Evolutionary conservation across 2,797 vertebrate species (phyloP).

Genomic region (Hoplostethus atlanticus): DNA sequence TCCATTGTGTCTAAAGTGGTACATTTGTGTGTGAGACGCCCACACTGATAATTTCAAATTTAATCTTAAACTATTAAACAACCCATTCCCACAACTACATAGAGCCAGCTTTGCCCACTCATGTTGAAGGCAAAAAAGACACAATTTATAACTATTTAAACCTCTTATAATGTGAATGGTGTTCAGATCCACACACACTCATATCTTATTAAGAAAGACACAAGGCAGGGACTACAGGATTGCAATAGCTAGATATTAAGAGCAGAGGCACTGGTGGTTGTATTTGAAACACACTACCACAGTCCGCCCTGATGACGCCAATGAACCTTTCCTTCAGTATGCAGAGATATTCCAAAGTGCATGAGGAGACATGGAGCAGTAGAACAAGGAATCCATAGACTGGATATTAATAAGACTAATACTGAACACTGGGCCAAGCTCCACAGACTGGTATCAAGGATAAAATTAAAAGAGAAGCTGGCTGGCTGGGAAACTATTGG

Average conservation of each 20-base stretch:
- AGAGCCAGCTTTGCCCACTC: slow-evolving; percentile 51
- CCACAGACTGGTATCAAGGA: not conserved
- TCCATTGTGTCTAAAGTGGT: slow-evolving; percentile 48
- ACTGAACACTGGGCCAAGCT: slow-evolving; percentile 8
- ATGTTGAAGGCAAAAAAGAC: slow-evolving; percentile 45
- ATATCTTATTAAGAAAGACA: slow-evolving; percentile 67
- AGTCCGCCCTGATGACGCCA: slow-evolving; percentile 57
- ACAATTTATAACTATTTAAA: slow-evolving; percentile 54
- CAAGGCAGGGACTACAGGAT: slow-evolving; percentile 54
- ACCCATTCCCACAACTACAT: slow-evolving; percentile 51
- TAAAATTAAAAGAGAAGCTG: slow-evolving; percentile 26
- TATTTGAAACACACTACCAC: slow-evolving; percentile 62
- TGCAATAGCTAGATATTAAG: slow-evolving; percentile 73
- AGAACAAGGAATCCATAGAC: slow-evolving; percentile 39
- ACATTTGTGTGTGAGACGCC: slow-evolving; percentile 29
- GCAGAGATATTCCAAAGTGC: slow-evolving; percentile 14
- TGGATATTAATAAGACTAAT: slow-evolving; percentile 31
- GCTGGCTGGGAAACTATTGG: slow-evolving; percentile 6
- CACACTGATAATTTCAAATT: slow-evolving; percentile 41
- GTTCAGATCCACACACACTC: slow-evolving; percentile 68
- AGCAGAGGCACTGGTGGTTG: slow-evolving; percentile 66
- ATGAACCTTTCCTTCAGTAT: slow-evolving; percentile 47
- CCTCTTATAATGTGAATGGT: slow-evolving; percentile 58
- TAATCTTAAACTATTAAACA: slow-evolving; percentile 68
- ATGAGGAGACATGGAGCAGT: slow-evolving; percentile 37